Evolutionary conservation across 2,888 invertebrate genomes (phyloP), one percentile per base, ranked within the genome.

Genomic region (Apodemia hepburni): DNA sequence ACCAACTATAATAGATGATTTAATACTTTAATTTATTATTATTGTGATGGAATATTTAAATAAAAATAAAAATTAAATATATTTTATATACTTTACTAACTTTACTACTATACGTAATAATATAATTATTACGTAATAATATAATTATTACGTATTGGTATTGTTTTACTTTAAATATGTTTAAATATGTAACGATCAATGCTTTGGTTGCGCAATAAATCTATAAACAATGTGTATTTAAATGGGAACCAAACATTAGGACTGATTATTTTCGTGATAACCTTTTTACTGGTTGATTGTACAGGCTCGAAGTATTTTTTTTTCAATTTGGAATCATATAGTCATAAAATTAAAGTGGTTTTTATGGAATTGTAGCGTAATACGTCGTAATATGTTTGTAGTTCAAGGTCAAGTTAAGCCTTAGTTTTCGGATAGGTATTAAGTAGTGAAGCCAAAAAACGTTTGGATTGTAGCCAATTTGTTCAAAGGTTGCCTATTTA

Each of bases 371-470:
- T 5, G 54, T 15, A 27, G 54, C 54, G 18, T 54, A 51, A 12
- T 54, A 22, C 54, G 54, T 27, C 54, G 27, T 27, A 54, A 27
- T 27, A 54, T 27, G 27, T 54, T 54, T 54, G 9, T 54, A 54
- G 54, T 54, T 22, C 54, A 54, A 54, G 54, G 54, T 54, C 15
- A 27, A 27, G 54, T 27, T 7, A 54, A 54, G 12, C 54, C 54
- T 54, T 27, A 54, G 22, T 54, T 54, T 54, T 54, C 12, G 54
- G 22, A 54, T 54, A 51, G 51, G 42, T 45, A 54, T 27, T 27
- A 5, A 4, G 54, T 27, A 54, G 27, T 12, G 54, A 54, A 54
- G 54, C 54, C 54, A 54, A 54, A 54, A 54, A 54, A 54, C 11
- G 2, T 12, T 54, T 54, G 54, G 54, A 9, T 27, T 54, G 11